Conservation (phyloP, 2,113 vertebrate species). For the Peromyscus leucopus region DNA sequence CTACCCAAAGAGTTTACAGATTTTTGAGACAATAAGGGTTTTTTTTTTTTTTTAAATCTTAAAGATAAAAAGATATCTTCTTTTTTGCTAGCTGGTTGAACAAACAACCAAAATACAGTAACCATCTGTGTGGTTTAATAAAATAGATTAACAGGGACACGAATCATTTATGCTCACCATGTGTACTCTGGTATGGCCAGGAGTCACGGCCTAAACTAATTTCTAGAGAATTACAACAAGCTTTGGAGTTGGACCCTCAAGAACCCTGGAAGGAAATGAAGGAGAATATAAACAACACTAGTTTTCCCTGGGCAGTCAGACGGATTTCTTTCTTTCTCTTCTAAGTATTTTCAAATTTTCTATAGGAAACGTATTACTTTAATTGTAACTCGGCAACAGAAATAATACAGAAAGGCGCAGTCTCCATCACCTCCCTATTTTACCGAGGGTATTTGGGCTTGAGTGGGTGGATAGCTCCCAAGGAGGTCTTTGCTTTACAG, state of each 20-base stretch:
- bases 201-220: background rate
- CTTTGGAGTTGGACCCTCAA: background rate
- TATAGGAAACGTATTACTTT: background rate
- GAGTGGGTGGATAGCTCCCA: background rate
- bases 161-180: background rate
- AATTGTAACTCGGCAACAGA: background rate
- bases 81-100: background rate
- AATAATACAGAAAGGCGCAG: background rate
- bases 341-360: background rate
- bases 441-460: background rate
- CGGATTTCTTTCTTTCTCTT: background rate
- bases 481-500: background rate
- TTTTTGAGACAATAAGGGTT: background rate
- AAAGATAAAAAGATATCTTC: background rate
- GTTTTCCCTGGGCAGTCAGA: background rate
- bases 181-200: background rate
- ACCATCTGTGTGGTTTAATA: background rate
- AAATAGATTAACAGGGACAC: background rate
- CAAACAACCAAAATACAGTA: background rate
- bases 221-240: background rate
- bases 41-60: background rate
- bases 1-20: background rate
- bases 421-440: background rate
- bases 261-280: slow-evolving; percentile 43
- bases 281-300: background rate